Percentiles rank a stretch among this genome's conserved stretches.
These are phyloP conservation scores for Scaptomyza hsui DNA, from an alignment of 1,140 invertebrate genomes.

Conservation along the genomic window DNA sequence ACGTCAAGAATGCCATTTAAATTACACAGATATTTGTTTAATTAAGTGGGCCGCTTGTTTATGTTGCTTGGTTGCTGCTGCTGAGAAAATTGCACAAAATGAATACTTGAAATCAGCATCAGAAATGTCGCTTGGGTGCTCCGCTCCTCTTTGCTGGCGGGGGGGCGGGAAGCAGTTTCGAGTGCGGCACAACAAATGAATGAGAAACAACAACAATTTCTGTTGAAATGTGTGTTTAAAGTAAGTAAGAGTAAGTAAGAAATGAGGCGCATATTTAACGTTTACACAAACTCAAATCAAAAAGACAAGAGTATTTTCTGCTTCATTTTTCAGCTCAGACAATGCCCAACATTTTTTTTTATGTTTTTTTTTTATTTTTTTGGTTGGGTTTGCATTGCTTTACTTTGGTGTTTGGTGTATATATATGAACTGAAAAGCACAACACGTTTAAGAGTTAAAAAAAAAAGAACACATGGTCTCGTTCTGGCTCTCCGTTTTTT, in stretches of 20 bases:
- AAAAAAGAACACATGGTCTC: slow-evolving; percentile 61
- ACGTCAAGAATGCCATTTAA: slow-evolving; percentile 66
- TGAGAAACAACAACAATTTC: slow-evolving; percentile 81
- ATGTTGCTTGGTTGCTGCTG: slow-evolving; percentile 14
- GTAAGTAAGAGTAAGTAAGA: slow-evolving; percentile 35
- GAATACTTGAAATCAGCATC: slow-evolving; percentile 61
- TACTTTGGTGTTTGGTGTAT: slow-evolving; percentile 43
- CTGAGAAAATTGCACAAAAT: slow-evolving; percentile 64
- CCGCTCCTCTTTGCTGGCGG: not conserved
- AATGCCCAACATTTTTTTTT: slow-evolving; percentile 21
- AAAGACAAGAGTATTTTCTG: slow-evolving; percentile 67
- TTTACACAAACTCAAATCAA: slow-evolving; percentile 61
- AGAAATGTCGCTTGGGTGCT: slow-evolving; percentile 44
- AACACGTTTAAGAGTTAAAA: slow-evolving; percentile 49
- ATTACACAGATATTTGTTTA: slow-evolving; percentile 77
- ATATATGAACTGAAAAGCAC: slow-evolving; percentile 48
- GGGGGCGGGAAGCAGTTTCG: slow-evolving; percentile 38
- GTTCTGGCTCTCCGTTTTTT: slow-evolving; percentile 47
- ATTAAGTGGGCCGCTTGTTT: slow-evolving; percentile 68
- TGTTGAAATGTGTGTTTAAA: slow-evolving; percentile 77
- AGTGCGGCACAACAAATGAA: slow-evolving; percentile 51
- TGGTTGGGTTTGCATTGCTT: slow-evolving; percentile 32
- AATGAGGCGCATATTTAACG: slow-evolving; percentile 58
- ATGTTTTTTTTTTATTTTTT: not conserved
- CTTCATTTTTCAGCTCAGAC: slow-evolving; percentile 35